Base-by-base conservation (phyloP, 2,888 invertebrate species). In the Colletes collaris region DNA sequence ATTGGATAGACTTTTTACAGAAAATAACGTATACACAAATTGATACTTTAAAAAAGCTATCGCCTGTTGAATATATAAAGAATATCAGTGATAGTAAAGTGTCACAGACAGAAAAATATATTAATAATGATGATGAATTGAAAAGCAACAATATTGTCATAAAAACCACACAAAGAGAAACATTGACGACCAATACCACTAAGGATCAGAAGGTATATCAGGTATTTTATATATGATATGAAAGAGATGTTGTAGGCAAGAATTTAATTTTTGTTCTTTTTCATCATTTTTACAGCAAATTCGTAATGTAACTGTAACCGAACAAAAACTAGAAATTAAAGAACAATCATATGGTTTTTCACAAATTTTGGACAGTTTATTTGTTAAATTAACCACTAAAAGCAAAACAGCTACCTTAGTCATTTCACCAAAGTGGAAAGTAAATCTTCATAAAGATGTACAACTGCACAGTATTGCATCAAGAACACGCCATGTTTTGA, bases 401-500 rank as follows among this genome's bases (percentile, higher is more conserved):
- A 88, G 86, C 40, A 92, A 90, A 73, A 86, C 86, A 49, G 82
- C 87, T 19, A 87, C 92, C 53, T 71, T 88, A 13, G 50, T 84
- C 6, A 88, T 88, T 16, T 81, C 90, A 59, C 94, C 94, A 49
- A 94, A 94, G 83, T 94, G 94, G 94, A 94, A 94, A 86, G 89
- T 87, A 52, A 92, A 92, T 77, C 55, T 90, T 58, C 87, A 88
- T 13, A 85, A 69, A 40, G 89, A 79, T 77, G 83, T 93, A 53
- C 91, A 93, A 16, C 94, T 95, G 94, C 93, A 94, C 50, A 95
- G 95, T 86, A 95, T 96, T 76, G 93, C 94, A 76, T 95, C 95
- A 0, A 94, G 96, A 87, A 96, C 96, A 4, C 94, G 94, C 63
- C 95, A 96, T 89, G 94, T 96, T 68, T 93, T 96, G 82, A 94